phyloP scores from a whole-genome alignment of 2,888 invertebrate species.

The Cyclophora punctaria region DNA sequence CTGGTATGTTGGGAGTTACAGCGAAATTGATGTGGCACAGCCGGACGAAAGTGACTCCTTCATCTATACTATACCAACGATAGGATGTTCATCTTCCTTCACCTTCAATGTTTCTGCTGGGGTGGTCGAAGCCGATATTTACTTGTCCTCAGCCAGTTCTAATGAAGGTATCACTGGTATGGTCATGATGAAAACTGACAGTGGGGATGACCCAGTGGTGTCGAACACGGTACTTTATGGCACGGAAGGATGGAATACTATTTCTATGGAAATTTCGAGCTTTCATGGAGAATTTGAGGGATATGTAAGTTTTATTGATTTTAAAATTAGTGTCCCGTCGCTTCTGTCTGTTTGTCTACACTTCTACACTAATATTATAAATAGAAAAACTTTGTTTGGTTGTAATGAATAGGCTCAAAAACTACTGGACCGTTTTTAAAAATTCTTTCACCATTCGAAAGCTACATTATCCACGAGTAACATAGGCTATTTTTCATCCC shows the following conservation, averaged over 20 bases:
- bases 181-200: constrained; percentile 11
- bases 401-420: too few species aligned
- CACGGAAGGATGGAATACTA: constrained; percentile 23
- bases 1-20: constrained; percentile 14
- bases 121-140: constrained; percentile 24
- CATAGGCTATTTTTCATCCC: too few species aligned
- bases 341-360: too few species aligned
- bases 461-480: too few species aligned
- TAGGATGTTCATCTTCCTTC: constrained; percentile 14
- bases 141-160: constrained; percentile 13
- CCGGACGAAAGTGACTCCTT: constrained; percentile 8
- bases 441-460: too few species aligned
- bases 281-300: constrained; percentile 11
- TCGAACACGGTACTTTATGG: constrained; percentile 10
- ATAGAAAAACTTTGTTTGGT: too few species aligned
- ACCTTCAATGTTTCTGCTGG: constrained; percentile 14
- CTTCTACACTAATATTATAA: too few species aligned
- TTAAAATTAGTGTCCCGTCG: too few species aligned
- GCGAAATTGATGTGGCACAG: constrained; percentile 2
- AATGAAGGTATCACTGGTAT: constrained; percentile 18
- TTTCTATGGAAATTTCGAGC: constrained; percentile 6
- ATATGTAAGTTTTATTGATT: constrained; percentile 22
- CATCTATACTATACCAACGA: constrained; percentile 4
- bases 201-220: constrained; percentile 16
- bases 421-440: too few species aligned